phyloP scores from a whole-genome alignment of 2,888 invertebrate species.

The Phengaris alcon region DNA sequence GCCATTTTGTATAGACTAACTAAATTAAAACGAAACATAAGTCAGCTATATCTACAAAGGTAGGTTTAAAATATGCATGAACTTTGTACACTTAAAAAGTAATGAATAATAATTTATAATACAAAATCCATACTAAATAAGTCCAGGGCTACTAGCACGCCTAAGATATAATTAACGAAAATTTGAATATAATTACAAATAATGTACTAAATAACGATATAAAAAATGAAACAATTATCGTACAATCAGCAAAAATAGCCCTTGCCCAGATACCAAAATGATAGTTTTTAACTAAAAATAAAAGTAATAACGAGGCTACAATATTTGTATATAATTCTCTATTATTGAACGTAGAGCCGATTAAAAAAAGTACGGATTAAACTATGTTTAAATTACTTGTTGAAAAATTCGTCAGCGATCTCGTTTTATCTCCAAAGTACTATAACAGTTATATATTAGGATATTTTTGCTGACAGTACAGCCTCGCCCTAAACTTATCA shows the following conservation, averaged over 20 bases:
- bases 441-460: not conserved
- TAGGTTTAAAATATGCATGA: constrained; percentile 1
- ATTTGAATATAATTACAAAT: constrained; percentile 20
- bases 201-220: constrained; percentile 15
- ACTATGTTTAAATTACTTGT: not conserved
- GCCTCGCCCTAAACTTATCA: constrained; percentile 27
- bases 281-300: not conserved
- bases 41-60: constrained; percentile 44
- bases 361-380: not conserved
- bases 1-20: constrained; percentile 49
- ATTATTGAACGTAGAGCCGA: too few relatives aligned
- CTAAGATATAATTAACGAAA: constrained; percentile 15
- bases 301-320: not conserved
- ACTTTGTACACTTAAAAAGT: constrained; percentile 24
- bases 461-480: not conserved
- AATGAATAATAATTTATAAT: constrained; percentile 25
- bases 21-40: constrained; percentile 47
- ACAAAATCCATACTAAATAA: constrained; percentile 25
- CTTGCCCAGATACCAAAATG: not conserved
- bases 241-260: constrained; percentile 3
- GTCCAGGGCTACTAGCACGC: constrained; percentile 15
- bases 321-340: too few relatives aligned
- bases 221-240: not conserved
- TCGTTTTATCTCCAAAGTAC: not conserved
- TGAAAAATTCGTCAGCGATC: not conserved